phyloP scores from a whole-genome alignment of 2,797 vertebrate genomes.

The Rhadinocentrus ornatus region DNA sequence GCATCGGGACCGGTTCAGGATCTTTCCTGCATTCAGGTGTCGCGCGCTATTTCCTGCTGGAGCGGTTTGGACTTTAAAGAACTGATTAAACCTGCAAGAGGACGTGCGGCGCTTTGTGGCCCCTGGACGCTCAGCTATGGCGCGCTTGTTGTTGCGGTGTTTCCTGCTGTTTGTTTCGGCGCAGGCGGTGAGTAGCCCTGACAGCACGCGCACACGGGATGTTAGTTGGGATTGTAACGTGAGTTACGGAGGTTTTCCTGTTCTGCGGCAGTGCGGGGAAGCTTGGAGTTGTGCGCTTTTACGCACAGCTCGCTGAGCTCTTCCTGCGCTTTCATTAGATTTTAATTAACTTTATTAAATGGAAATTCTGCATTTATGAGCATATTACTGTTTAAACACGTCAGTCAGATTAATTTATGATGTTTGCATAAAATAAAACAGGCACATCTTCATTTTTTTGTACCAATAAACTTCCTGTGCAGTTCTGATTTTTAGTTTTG shows the following conservation, averaged over 20 bases:
- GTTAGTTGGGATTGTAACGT: neutral
- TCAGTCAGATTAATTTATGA: too few relatives aligned
- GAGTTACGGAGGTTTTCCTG: neutral
- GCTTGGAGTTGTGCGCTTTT: constrained; percentile 39
- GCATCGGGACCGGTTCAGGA: neutral
- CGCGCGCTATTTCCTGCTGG: neutral
- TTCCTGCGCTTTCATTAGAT: neutral
- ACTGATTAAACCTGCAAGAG: neutral
- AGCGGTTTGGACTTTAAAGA: constrained; percentile 45
- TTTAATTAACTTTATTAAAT: too few relatives aligned
- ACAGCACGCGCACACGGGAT: neutral
- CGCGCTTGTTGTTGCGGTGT: constrained; percentile 64
- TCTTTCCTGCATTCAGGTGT: neutral
- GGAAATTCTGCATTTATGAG: neutral
- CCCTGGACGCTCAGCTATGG: constrained; percentile 62
- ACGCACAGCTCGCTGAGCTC: constrained; percentile 25
- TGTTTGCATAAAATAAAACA: too few relatives aligned
- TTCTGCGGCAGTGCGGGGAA: neutral
- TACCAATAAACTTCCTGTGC: too few relatives aligned
- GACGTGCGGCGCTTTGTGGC: constrained; percentile 9
- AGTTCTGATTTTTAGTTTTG: neutral
- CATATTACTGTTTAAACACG: neutral
- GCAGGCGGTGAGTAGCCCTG: constrained; percentile 76
- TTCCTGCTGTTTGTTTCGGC: constrained; percentile 68
- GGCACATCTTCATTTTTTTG: too few relatives aligned